phyloP scores from a whole-genome alignment of 2,888 invertebrate species.

The Bursaphelenchus okinawaensis region DNA sequence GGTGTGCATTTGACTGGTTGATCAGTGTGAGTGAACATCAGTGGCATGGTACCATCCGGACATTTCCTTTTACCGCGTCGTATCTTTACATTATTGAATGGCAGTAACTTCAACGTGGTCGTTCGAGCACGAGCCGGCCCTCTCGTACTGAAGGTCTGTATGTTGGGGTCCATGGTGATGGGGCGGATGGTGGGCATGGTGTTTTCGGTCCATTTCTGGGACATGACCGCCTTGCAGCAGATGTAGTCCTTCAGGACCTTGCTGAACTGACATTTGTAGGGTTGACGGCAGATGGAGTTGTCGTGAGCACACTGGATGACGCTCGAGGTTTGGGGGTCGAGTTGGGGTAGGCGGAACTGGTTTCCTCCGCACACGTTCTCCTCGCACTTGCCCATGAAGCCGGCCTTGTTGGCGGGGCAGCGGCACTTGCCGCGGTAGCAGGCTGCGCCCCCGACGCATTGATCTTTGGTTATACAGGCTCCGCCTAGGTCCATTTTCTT shows the following conservation, averaged over 20 bases:
- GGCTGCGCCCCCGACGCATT: slow-evolving; percentile 38
- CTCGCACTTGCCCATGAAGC: slow-evolving; percentile 40
- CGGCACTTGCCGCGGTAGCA: slow-evolving; percentile 30
- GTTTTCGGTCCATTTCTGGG: background rate
- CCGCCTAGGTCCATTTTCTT: slow-evolving; percentile 28
- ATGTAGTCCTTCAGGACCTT: slow-evolving; percentile 30
- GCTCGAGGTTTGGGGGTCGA: background rate
- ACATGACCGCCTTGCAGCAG: slow-evolving; percentile 23
- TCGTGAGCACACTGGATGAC: slow-evolving; percentile 15
- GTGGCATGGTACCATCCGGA: slow-evolving; percentile 34
- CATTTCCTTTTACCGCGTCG: slow-evolving; percentile 18
- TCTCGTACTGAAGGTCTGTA: background rate
- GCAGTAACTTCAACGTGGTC: background rate
- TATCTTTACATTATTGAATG: background rate
- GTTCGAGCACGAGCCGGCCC: background rate
- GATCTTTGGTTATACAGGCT: slow-evolving; percentile 31
- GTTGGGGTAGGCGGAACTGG: slow-evolving; percentile 22
- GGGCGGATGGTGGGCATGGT: background rate
- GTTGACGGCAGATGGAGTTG: slow-evolving; percentile 13
- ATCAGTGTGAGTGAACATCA: slow-evolving; percentile 37
- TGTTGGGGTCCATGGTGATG: background rate
- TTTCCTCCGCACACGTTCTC: slow-evolving; percentile 22
- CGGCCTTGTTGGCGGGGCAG: slow-evolving; percentile 37
- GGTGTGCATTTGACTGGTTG: slow-evolving; percentile 38
- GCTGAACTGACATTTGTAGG: slow-evolving; percentile 25